These are phyloP conservation scores for Battus philenor DNA, from an alignment of 1,140 invertebrate species.

Conservation along the genomic window DNA sequence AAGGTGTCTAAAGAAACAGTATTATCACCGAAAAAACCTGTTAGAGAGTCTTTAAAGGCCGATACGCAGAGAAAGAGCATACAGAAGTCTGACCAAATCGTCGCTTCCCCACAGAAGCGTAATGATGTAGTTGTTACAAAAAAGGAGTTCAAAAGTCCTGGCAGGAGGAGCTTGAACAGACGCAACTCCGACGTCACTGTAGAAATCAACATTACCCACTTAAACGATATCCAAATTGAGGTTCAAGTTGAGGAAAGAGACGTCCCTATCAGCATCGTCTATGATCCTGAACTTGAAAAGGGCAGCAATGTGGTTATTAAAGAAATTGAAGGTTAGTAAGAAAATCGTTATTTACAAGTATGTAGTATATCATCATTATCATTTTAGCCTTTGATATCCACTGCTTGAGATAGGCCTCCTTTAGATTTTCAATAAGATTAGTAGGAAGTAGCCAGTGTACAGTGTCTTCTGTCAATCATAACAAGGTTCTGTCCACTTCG, in stretches of 20 bases:
- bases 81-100: conserved; percentile 33
- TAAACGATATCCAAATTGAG: conserved; percentile 71
- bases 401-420: no score
- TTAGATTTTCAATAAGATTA: no score
- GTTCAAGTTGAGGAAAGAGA: conserved; percentile 72
- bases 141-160: conserved; percentile 54
- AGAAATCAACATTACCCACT: conserved; percentile 71
- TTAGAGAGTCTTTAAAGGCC: conserved; percentile 33
- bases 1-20: conserved; percentile 37
- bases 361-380: no score
- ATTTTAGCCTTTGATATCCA: no score
- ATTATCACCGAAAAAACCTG: conserved; percentile 41
- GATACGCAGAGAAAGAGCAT: conserved; percentile 24
- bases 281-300: conserved; percentile 32
- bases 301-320: conserved; percentile 49
- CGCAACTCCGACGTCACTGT: conserved; percentile 67
- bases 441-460: no score
- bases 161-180: conserved; percentile 37
- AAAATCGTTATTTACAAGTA: not conserved
- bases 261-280: conserved; percentile 52
- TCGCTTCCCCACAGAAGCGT: conserved; percentile 30
- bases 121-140: conserved; percentile 58
- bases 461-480: no score
- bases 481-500: no score
- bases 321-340: conserved; percentile 54